phyloP scores from a whole-genome alignment of 1,140 invertebrate genomes.

The Scaptomyza hsui region DNA sequence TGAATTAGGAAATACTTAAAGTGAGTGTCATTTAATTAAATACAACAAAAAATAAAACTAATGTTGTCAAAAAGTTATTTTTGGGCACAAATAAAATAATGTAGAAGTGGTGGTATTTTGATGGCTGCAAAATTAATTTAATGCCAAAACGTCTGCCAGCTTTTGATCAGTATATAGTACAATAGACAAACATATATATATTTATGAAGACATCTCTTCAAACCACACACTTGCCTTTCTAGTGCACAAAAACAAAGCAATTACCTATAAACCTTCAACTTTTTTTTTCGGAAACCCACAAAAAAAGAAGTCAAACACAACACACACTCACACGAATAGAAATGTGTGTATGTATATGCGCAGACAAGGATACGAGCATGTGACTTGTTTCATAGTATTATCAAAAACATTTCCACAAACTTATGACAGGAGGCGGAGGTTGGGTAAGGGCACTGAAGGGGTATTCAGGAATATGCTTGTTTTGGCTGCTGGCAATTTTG shows the following conservation, averaged over 20 bases:
- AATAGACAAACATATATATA: not conserved
- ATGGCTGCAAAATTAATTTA: too few species aligned
- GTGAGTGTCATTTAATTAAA: too few species aligned
- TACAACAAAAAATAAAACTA: too few species aligned
- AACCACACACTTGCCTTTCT: not conserved
- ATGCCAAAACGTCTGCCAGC: not conserved
- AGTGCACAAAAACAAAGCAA: slow-evolving; percentile 37
- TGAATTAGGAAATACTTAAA: too few species aligned
- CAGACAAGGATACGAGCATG: slow-evolving; percentile 16
- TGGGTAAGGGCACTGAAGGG: slow-evolving; percentile 10
- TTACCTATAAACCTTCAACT: slow-evolving; percentile 48
- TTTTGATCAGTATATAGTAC: not conserved
- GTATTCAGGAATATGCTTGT: slow-evolving; percentile 47
- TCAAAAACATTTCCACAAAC: slow-evolving; percentile 67
- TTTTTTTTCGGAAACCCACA: slow-evolving; percentile 34
- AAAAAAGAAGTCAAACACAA: slow-evolving; percentile 10
- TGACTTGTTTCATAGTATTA: slow-evolving; percentile 69
- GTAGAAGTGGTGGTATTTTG: too few species aligned
- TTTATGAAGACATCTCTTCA: too few species aligned
- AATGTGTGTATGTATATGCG: not conserved
- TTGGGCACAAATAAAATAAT: too few species aligned
- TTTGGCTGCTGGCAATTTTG: slow-evolving; percentile 77
- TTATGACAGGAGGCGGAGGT: slow-evolving; percentile 48
- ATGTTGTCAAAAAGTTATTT: too few species aligned
- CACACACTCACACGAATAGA: slow-evolving; percentile 11